phyloP scores from a whole-genome alignment of 2,888 invertebrate species.

The Dicyrtoma fusca region DNA sequence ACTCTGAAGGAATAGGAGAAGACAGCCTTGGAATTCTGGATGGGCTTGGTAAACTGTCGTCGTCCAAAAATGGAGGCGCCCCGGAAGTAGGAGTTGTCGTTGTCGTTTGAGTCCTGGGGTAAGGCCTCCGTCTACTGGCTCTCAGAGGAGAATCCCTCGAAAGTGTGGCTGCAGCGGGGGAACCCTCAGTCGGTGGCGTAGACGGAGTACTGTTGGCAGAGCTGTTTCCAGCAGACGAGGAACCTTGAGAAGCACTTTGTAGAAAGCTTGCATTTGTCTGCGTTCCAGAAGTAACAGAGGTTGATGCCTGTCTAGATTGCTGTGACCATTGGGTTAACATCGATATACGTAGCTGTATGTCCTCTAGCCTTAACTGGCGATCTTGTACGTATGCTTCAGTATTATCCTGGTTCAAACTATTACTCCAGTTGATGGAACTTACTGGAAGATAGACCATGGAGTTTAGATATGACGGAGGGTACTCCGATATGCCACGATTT shows the following conservation, averaged over 20 bases:
- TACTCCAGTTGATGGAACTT: neutral
- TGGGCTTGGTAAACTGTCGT: constrained; percentile 38
- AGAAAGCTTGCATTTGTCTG: constrained; percentile 38
- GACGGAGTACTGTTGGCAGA: neutral
- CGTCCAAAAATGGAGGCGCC: constrained; percentile 35
- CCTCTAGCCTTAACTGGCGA: constrained; percentile 41
- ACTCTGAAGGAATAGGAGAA: neutral
- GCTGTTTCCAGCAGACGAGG: neutral
- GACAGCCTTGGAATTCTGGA: constrained; percentile 39
- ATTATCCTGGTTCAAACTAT: neutral
- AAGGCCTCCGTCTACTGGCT: constrained; percentile 23
- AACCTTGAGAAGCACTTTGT: neutral
- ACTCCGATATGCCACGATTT: constrained; percentile 42
- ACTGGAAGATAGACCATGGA: constrained; percentile 4
- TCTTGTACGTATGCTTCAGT: constrained; percentile 10
- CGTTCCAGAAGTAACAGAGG: constrained; percentile 46
- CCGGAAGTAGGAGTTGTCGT: neutral
- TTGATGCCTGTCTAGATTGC: constrained; percentile 13
- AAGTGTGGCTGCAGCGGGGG: neutral
- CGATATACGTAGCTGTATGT: constrained; percentile 45
- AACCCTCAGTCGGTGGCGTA: neutral
- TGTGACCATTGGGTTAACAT: constrained; percentile 39
- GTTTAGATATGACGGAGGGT: constrained; percentile 29
- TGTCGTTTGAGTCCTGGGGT: constrained; percentile 6
- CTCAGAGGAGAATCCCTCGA: constrained; percentile 12